Evolutionary conservation across 2,113 vertebrate species (phyloP).

Genomic region (Ellobius talpinus): DNA sequence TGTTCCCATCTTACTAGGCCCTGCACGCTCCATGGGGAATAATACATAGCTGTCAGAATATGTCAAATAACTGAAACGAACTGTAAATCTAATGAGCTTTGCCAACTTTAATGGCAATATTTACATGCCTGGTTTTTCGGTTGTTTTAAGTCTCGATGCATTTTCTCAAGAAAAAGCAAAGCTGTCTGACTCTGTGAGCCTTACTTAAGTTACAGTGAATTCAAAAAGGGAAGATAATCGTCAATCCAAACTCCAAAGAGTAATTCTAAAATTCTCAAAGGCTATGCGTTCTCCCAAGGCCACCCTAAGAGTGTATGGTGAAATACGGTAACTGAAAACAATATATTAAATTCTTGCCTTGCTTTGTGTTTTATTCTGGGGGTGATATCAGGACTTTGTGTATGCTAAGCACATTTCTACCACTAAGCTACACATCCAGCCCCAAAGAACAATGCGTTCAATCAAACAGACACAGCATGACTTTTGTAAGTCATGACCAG

Average conservation of each 20-base stretch:
- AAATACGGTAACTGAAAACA: neutral
- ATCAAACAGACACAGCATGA: neutral
- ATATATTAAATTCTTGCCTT: neutral
- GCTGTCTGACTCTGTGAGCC: neutral
- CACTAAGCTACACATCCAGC: neutral
- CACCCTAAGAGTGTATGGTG: neutral
- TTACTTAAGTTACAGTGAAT: neutral
- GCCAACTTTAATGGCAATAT: neutral
- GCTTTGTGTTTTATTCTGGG: neutral
- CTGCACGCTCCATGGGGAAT: neutral
- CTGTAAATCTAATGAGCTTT: neutral
- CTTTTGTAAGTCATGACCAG: neutral
- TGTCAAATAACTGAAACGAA: neutral
- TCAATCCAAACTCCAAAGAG: neutral
- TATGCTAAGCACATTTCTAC: neutral
- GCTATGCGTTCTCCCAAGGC: neutral
- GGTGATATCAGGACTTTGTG: neutral
- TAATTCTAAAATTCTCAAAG: neutral
- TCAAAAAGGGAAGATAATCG: neutral
- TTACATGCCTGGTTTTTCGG: neutral
- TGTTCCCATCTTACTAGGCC: neutral
- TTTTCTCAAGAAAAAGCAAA: slow-evolving; percentile 6
- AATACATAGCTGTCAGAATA: neutral
- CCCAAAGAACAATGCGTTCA: neutral
- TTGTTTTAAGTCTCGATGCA: neutral